phyloP scores from a whole-genome alignment of 1,140 invertebrate genomes.

The Aphis craccivora region DNA sequence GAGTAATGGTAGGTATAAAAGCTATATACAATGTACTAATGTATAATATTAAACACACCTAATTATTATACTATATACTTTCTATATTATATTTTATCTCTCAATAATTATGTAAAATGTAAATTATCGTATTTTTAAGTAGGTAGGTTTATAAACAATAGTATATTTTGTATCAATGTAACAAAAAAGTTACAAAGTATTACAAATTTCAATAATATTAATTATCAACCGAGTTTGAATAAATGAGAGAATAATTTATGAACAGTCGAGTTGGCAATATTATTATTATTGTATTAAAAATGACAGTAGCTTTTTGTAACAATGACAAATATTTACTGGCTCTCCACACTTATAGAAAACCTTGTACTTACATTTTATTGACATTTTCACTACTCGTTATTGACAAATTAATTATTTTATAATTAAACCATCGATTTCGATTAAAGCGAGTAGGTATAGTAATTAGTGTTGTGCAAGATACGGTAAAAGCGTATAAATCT shows the following conservation, averaged over 20 bases:
- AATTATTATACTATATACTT: too few relatives aligned
- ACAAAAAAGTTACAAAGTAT: neutral
- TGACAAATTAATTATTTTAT: slow-evolving; percentile 5
- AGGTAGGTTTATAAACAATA: neutral
- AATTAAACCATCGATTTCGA: neutral
- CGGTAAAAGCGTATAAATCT: neutral
- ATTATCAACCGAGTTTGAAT: neutral
- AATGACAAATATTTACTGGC: neutral
- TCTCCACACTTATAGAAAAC: neutral
- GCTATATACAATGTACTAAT: too few relatives aligned
- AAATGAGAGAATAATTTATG: neutral
- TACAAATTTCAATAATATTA: neutral
- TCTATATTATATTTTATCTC: too few relatives aligned
- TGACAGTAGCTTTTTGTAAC: neutral
- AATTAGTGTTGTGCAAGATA: neutral
- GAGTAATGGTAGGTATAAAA: too few relatives aligned
- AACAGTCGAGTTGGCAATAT: neutral
- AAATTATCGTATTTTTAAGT: neutral
- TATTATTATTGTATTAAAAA: neutral
- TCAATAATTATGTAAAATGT: neutral
- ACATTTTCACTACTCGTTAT: neutral
- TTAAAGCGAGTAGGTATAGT: neutral
- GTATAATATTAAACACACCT: too few relatives aligned
- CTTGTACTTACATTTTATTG: neutral
- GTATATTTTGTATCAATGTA: neutral